Evolutionary conservation across 2,888 invertebrate species (phyloP).

Genomic region (Chaetoderma sp.): DNA sequence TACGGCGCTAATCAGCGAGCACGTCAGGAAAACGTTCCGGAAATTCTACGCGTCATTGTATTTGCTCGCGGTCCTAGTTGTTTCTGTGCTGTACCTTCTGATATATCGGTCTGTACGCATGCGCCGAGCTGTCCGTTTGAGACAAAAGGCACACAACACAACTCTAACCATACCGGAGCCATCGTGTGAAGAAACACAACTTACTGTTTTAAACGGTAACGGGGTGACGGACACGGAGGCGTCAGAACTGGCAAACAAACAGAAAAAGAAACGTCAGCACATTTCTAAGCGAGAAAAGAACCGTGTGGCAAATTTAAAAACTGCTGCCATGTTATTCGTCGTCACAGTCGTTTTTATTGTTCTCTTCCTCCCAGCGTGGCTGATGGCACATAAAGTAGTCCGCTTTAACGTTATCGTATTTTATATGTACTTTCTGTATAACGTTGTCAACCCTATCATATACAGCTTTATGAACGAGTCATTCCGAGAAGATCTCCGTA

Average conservation of each 20-base stretch:
- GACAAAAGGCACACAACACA: constrained; percentile 1
- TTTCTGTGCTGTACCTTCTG: constrained; percentile 63
- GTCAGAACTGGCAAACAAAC: constrained; percentile 10
- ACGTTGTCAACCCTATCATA: constrained; percentile 66
- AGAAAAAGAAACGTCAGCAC: constrained; percentile 12
- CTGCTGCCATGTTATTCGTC: constrained; percentile 67
- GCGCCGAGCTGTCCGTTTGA: constrained; percentile 29
- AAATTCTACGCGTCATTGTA: constrained; percentile 62
- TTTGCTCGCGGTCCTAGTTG: constrained; percentile 61
- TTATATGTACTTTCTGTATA: constrained; percentile 66
- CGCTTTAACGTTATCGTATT: constrained; percentile 52
- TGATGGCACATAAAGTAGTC: constrained; percentile 55
- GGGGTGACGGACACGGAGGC: constrained; percentile 24
- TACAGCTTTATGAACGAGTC: constrained; percentile 68
- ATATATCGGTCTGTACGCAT: constrained; percentile 61
- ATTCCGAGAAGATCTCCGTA: constrained; percentile 58
- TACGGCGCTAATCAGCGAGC: constrained; percentile 42
- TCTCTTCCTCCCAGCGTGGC: constrained; percentile 63
- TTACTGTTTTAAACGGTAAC: constrained; percentile 40
- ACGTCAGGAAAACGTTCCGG: constrained; percentile 54
- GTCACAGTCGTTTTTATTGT: constrained; percentile 65
- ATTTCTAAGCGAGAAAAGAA: constrained; percentile 39
- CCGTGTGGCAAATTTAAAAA: constrained; percentile 59
- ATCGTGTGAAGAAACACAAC: constrained; percentile 30
- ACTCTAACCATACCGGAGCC: background rate